Conservation (phyloP, 1,140 invertebrate genomes). For the Anthonomus grandis region DNA sequence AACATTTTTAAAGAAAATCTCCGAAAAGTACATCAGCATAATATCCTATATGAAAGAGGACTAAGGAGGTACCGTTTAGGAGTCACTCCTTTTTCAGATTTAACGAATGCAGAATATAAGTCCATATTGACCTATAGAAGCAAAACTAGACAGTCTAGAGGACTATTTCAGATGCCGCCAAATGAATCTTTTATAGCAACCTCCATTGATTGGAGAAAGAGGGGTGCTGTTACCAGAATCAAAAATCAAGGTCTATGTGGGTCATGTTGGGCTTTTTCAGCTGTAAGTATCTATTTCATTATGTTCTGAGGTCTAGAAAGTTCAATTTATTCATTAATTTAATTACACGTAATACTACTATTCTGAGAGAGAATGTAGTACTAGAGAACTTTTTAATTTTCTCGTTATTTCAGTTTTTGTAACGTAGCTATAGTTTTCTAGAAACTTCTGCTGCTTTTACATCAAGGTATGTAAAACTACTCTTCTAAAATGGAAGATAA, state of each 20-base stretch:
- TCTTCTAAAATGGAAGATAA: too few species aligned
- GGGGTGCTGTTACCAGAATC: constrained; percentile 28
- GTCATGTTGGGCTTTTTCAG: constrained; percentile 56
- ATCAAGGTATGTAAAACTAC: too few species aligned
- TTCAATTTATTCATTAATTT: not conserved
- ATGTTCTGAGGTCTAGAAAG: not conserved
- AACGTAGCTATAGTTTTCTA: too few species aligned
- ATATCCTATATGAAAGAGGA: constrained; percentile 65
- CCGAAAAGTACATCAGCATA: constrained; percentile 79
- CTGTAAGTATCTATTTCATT: constrained; percentile 17
- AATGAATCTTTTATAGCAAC: constrained; percentile 3
- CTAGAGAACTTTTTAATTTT: not conserved
- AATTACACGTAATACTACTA: not conserved
- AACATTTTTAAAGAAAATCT: constrained; percentile 85
- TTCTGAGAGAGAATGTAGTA: not conserved
- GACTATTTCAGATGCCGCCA: constrained; percentile 5
- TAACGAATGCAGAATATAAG: constrained; percentile 77
- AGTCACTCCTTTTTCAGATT: constrained; percentile 79
- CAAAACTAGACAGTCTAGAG: not conserved
- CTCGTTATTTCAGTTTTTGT: not conserved
- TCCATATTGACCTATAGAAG: not conserved
- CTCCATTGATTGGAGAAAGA: constrained; percentile 32
- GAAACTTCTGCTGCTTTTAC: too few species aligned
- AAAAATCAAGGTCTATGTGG: constrained; percentile 42
- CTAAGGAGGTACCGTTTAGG: constrained; percentile 61